Evolutionary conservation across 2,113 vertebrate species (phyloP).

Genomic region (Myotis brandtii): DNA sequence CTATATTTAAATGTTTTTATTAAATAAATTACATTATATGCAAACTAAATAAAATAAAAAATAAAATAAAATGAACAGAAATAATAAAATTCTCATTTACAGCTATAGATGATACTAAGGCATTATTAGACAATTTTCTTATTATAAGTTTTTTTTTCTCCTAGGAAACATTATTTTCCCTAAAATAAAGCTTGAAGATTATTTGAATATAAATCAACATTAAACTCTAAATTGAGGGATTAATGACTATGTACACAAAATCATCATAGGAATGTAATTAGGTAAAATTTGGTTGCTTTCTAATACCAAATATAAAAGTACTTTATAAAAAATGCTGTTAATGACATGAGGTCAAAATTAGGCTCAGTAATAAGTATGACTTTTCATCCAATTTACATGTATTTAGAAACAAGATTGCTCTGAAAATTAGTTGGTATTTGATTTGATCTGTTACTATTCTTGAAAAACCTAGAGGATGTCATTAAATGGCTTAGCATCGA

Average conservation of each 20-base stretch:
- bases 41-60: neutral
- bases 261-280: neutral
- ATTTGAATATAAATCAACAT: neutral
- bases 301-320: neutral
- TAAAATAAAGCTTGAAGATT: neutral
- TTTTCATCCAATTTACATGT: neutral
- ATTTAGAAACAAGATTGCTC: neutral
- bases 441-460: neutral
- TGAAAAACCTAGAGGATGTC: neutral
- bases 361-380: neutral
- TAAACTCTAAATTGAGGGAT: neutral
- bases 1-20: neutral
- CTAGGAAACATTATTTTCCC: neutral
- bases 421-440: conserved; percentile 24
- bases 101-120: neutral
- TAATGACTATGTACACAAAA: neutral
- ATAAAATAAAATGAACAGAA: neutral
- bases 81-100: neutral
- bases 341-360: neutral
- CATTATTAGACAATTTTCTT: neutral
- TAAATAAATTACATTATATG: neutral
- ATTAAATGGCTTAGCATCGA: neutral
- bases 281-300: neutral
- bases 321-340: neutral
- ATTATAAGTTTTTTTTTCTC: neutral